These are phyloP conservation scores for Psophia crepitans DNA, from an alignment of 2,113 vertebrate species.

Conservation along the genomic window DNA sequence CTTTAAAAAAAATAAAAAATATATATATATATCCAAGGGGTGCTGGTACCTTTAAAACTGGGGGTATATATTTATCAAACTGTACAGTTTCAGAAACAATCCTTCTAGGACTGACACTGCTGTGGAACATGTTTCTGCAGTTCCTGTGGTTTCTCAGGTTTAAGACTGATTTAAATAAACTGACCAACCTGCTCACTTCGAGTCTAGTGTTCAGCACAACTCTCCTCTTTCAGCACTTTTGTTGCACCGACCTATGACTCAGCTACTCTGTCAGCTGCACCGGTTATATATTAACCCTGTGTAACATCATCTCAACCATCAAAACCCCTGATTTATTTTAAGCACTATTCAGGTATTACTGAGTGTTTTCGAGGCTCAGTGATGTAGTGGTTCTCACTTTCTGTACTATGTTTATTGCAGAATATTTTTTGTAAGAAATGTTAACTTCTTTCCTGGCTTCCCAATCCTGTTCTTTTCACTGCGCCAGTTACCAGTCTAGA, in stretches of 20 bases:
- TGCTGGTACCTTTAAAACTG: background rate
- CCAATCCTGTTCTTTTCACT: background rate
- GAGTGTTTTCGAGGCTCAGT: background rate
- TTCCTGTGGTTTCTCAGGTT: background rate
- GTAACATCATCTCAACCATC: background rate
- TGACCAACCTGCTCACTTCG: background rate
- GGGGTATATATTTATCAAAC: background rate
- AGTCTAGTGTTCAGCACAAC: background rate
- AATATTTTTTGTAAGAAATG: background rate
- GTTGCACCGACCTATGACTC: background rate
- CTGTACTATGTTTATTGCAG: background rate
- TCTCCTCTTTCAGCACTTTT: background rate
- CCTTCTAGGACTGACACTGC: background rate
- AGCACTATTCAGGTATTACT: background rate
- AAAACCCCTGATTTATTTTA: background rate
- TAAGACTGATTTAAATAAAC: constrained; percentile 9
- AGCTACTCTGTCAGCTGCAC: background rate
- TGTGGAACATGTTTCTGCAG: background rate
- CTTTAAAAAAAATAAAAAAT: background rate
- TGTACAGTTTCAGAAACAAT: background rate
- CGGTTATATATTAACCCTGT: background rate
- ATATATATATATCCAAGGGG: background rate
- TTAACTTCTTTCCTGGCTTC: background rate
- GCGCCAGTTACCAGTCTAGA: background rate
- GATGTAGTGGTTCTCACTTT: background rate